phyloP scores from a whole-genome alignment of 1,140 invertebrate species.

The Caerostris darwini region DNA sequence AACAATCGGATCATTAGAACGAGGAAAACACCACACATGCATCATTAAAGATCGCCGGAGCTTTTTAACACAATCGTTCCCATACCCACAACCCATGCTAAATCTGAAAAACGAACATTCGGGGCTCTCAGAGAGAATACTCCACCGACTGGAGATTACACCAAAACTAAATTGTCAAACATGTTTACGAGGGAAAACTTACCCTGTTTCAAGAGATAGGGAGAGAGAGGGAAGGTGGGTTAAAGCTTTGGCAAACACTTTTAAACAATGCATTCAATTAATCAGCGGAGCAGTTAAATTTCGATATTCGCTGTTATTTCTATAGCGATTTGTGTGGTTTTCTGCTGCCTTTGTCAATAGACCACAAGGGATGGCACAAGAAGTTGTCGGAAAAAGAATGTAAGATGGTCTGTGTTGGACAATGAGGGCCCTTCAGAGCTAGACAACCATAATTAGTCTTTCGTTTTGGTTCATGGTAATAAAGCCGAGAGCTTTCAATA shows the following conservation, averaged over 20 bases:
- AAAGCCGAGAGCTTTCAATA: constrained; percentile 25
- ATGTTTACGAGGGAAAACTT: not conserved
- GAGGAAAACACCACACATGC: too few relatives aligned
- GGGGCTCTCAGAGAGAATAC: too few relatives aligned
- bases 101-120: not conserved
- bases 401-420: constrained; percentile 28
- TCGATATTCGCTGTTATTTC: constrained; percentile 43
- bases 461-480: constrained; percentile 51
- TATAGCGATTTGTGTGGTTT: constrained; percentile 14
- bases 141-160: not conserved
- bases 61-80: too few relatives aligned
- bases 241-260: not conserved
- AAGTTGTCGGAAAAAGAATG: constrained; percentile 33
- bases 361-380: too few relatives aligned
- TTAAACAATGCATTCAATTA: constrained; percentile 41
- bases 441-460: constrained; percentile 61
- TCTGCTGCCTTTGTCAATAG: constrained; percentile 28
- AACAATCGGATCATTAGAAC: too few relatives aligned
- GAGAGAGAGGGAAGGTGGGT: too few relatives aligned
- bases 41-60: too few relatives aligned
- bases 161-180: constrained; percentile 26
- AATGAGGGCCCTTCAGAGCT: constrained; percentile 15
- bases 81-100: not conserved
- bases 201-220: not conserved
- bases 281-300: constrained; percentile 37